These are phyloP conservation scores for Actinia equina DNA, from an alignment of 64 coral and sea anemone genomes.

Conservation along the genomic window DNA sequence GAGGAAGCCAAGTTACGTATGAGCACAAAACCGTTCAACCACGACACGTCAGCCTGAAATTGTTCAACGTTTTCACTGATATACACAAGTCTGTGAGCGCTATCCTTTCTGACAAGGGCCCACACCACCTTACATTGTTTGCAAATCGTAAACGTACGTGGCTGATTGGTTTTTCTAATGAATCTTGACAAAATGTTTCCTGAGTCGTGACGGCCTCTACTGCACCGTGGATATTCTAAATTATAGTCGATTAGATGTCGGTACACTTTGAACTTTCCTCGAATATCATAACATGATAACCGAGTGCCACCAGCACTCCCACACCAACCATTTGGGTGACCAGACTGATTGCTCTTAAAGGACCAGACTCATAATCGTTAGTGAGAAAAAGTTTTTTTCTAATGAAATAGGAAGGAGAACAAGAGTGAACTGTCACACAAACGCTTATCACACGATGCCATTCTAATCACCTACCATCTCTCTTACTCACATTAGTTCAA, in stretches of 20 bases:
- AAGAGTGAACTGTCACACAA: not conserved
- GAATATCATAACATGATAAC: constrained; percentile 74
- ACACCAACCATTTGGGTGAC: not conserved
- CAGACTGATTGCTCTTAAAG: not conserved
- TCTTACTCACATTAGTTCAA: constrained; percentile 2
- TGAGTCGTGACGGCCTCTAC: constrained; percentile 76
- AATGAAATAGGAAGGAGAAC: not conserved
- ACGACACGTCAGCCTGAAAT: constrained; percentile 11
- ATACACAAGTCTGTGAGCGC: not conserved
- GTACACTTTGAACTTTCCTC: constrained; percentile 72
- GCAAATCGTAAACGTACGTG: constrained; percentile 47
- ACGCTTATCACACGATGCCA: not conserved
- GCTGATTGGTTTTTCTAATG: constrained; percentile 78
- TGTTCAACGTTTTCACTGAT: constrained; percentile 1
- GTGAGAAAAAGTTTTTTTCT: not conserved
- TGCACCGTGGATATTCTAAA: constrained; percentile 77
- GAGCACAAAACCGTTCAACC: constrained; percentile 28
- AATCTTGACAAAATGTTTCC: constrained; percentile 96
- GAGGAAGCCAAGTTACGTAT: constrained; percentile 11
- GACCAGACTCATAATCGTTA: not conserved
- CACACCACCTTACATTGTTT: constrained; percentile 17
- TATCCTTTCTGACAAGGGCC: constrained; percentile 11
- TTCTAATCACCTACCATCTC: not conserved
- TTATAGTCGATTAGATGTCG: constrained; percentile 95
- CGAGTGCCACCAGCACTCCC: constrained; percentile 3